Percentiles rank a stretch among this genome's conserved stretches.
phyloP scores from a whole-genome alignment of 1,140 invertebrate species.

The Diabrotica virgifera region DNA sequence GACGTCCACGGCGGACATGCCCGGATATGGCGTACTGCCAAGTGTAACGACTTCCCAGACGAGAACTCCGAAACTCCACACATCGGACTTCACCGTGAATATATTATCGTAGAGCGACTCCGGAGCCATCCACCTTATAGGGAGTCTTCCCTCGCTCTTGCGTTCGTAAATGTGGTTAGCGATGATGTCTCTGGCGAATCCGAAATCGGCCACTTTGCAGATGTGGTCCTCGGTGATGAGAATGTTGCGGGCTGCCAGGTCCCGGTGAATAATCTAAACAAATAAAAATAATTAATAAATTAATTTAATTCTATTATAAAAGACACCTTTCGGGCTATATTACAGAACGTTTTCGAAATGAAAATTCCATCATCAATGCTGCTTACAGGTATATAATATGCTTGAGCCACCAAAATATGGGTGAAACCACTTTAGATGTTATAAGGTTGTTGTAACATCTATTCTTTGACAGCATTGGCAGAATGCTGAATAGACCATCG shows the following conservation, averaged over 20 bases:
- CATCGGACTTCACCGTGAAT: constrained; percentile 87
- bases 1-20: constrained; percentile 78
- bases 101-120: constrained; percentile 90
- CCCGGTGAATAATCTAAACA: constrained; percentile 82
- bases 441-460: no score
- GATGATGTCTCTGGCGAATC: constrained; percentile 82
- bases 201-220: constrained; percentile 94
- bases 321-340: no score
- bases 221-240: constrained; percentile 82
- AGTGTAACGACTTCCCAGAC: constrained; percentile 93
- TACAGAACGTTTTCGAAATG: no score
- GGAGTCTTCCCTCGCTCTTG: constrained; percentile 78
- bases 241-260: constrained; percentile 88
- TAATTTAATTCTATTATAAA: no score
- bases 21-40: constrained; percentile 87
- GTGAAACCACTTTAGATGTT: no score
- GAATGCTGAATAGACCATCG: no score
- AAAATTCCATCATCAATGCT: no score
- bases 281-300: constrained; percentile 10
- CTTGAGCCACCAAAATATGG: no score
- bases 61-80: constrained; percentile 91
- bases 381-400: no score
- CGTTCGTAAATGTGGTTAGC: constrained; percentile 83
- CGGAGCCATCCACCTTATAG: constrained; percentile 89
- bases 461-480: no score